phyloP scores from a whole-genome alignment of 2,113 vertebrate genomes.

The Nyctibius bracteatus region DNA sequence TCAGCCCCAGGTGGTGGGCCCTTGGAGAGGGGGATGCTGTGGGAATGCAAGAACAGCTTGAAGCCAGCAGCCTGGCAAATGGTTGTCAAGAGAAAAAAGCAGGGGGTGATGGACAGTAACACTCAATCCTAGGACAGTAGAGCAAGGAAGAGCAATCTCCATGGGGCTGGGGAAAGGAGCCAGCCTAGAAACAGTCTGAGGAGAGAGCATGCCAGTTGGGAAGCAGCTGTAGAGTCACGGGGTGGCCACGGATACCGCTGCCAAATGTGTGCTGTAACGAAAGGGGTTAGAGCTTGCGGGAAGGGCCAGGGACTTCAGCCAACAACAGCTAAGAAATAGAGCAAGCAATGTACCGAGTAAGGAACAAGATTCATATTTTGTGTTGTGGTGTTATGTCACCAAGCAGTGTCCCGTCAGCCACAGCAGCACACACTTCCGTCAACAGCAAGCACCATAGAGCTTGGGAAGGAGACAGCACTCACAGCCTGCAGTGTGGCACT shows the following conservation, averaged over 20 bases:
- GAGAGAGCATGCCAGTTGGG: not conserved
- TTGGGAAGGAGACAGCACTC: not conserved
- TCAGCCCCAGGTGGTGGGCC: not conserved
- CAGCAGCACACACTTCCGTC: not conserved
- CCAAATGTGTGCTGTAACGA: not conserved
- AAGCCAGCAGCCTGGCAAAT: not conserved
- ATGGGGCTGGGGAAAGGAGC: not conserved
- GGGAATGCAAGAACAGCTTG: not conserved
- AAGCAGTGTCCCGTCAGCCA: rapidly evolving
- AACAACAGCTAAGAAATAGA: not conserved
- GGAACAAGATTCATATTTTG: rapidly evolving
- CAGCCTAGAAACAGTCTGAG: not conserved
- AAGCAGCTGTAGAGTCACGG: not conserved
- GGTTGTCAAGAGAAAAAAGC: not conserved
- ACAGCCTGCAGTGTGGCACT: rapidly evolving
- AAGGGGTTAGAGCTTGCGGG: not conserved
- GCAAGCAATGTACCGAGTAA: rapidly evolving
- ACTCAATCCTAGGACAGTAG: not conserved
- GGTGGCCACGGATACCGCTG: not conserved
- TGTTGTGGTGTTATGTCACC: not conserved
- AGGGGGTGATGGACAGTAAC: not conserved
- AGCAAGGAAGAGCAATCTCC: not conserved
- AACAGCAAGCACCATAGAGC: not conserved
- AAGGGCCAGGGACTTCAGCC: not conserved
- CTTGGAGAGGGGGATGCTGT: not conserved